Base-by-base conservation (phyloP, 2,888 invertebrate species). In the Mycalesis mineus region DNA sequence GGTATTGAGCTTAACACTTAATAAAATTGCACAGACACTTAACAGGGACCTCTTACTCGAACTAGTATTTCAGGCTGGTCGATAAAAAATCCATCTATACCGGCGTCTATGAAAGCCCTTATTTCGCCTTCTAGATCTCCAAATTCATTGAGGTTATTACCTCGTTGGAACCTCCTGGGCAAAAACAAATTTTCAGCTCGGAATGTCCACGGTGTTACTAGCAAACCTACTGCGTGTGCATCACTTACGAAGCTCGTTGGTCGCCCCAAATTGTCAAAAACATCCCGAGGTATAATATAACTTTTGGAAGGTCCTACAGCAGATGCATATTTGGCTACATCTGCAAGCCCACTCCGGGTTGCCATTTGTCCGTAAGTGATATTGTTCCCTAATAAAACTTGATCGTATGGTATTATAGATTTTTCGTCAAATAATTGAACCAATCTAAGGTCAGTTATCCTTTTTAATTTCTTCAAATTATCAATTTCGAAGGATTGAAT, bases 401-500 rank as follows among this genome's bases (percentile, higher is more conserved):
- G 87, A 57, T 88, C 88, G 52, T 68, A 78, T 11, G 88, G 88
- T 55, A 76, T 75, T 0, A 69, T 59, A 39, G 69, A 70, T 29
- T 71, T 66, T 40, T 68, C 63, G 14, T 78, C 78, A 60, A 73
- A 82, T 11, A 89, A 64, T 65, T 89, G 88, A 37, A 88, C 61
- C 6, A 89, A 68, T 17, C 80, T 71, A 7, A 89, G 65, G 39
- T 73, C 66, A 1, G 88, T 88, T 0, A 87, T 73, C 22, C 71
- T 69, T 65, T 80, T 84, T 0, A 89, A 67, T 60, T 78, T 72
- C 64, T 84, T 84, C 45, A 89, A 72, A 66, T 87, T 88, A 49
- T 66, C 78, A 0, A 88, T 70, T 77, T 89, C 88, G 55, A 89
- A 87, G 0, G 88, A 89, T 66, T 89, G 88, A 40, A 89, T 88